Conservation (phyloP, 2,113 vertebrate species). For the Grus americana region DNA sequence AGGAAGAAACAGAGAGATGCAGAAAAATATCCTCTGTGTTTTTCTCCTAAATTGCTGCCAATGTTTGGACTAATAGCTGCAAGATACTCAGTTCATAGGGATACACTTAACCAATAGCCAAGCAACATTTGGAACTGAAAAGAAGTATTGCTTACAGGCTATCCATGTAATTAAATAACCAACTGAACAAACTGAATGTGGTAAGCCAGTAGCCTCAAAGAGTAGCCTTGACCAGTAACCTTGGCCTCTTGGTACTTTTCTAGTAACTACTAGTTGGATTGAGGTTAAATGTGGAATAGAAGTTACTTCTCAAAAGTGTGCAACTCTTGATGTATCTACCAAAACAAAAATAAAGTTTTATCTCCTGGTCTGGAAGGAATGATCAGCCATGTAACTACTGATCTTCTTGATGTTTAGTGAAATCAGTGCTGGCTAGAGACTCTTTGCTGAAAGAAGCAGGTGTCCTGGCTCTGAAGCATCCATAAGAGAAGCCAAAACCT, state of each 20-base stretch:
- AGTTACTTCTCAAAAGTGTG: not conserved
- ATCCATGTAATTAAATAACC: not conserved
- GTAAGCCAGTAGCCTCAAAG: not conserved
- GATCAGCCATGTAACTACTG: not conserved
- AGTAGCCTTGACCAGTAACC: not conserved
- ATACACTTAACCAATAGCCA: not conserved
- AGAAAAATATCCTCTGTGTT: not conserved
- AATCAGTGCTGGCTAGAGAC: not conserved
- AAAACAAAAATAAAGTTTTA: not conserved
- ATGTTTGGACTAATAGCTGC: not conserved
- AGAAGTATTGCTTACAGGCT: not conserved
- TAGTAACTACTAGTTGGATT: not conserved
- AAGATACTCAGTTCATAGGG: not conserved
- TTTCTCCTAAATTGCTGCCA: not conserved
- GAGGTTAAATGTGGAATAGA: not conserved
- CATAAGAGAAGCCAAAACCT: slow-evolving; percentile 1
- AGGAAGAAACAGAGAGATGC: not conserved
- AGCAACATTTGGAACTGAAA: not conserved
- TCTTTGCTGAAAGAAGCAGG: not conserved
- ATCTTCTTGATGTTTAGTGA: not conserved
- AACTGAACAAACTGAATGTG: not conserved
- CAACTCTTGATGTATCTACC: not conserved
- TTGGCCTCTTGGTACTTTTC: not conserved
- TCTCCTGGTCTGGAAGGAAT: not conserved
- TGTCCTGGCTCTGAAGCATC: not conserved